phyloP scores from a whole-genome alignment of 1,140 invertebrate genomes.

The Parasteatoda tepidariorum region DNA sequence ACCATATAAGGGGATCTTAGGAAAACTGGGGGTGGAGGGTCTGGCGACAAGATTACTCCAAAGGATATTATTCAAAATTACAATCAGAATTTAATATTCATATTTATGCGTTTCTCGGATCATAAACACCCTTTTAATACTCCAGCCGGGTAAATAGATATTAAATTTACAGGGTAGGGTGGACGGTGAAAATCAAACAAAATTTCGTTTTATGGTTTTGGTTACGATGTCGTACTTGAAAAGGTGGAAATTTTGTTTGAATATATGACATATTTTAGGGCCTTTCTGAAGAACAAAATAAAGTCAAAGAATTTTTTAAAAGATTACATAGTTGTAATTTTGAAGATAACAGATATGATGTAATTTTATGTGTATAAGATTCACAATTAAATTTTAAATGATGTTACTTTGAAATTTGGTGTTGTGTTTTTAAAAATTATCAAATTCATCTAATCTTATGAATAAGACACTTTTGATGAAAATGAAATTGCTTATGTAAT shows the following conservation, averaged over 20 bases:
- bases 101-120: conserved; percentile 56
- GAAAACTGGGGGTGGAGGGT: not conserved
- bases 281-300: too few species aligned
- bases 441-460: too few species aligned
- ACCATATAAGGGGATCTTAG: conserved; percentile 19
- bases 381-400: too few species aligned
- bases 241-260: conserved; percentile 27
- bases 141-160: conserved; percentile 53
- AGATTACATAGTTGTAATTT: too few species aligned
- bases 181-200: conserved; percentile 48
- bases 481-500: too few species aligned
- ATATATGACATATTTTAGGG: too few species aligned
- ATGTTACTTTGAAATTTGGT: too few species aligned
- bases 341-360: too few species aligned
- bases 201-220: conserved; percentile 51
- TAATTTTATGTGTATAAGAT: too few species aligned
- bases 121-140: conserved; percentile 61
- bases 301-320: too few species aligned
- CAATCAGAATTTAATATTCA: conserved; percentile 61
- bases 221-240: conserved; percentile 20
- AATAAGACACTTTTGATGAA: too few species aligned
- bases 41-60: conserved; percentile 55
- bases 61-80: conserved; percentile 58
- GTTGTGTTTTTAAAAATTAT: too few species aligned
- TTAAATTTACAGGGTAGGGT: conserved; percentile 39